These are phyloP conservation scores for Hymenochirus boettgeri DNA, from an alignment of 2,113 vertebrate genomes.

Conservation along the genomic window DNA sequence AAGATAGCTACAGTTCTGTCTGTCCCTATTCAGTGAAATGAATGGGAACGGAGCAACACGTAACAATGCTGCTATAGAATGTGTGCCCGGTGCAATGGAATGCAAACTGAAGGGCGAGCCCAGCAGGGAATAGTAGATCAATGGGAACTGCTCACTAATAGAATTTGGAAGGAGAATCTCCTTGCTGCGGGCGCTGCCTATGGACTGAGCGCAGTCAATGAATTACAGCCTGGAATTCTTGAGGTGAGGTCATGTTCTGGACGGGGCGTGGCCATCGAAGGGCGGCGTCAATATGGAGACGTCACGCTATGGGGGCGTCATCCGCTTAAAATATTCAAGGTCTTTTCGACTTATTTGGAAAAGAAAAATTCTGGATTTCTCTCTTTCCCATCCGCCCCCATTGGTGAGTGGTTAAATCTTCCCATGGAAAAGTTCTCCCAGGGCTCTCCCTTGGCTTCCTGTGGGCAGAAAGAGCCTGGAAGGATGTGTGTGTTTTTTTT, in stretches of 20 bases:
- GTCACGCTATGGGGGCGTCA: neutral
- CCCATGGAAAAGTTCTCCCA: slow-evolving; percentile 24
- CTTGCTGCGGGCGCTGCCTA: slow-evolving; percentile 1
- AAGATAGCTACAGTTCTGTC: too few species aligned
- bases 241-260: slow-evolving; percentile 28
- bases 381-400: slow-evolving; percentile 20
- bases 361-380: slow-evolving; percentile 36
- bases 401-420: slow-evolving; percentile 11
- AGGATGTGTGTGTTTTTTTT: too few species aligned
- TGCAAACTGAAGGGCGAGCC: too few species aligned
- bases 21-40: too few species aligned
- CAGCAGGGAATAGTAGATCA: neutral
- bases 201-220: slow-evolving; percentile 9
- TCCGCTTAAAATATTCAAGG: slow-evolving; percentile 8
- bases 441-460: slow-evolving; percentile 1
- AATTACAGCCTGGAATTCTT: slow-evolving; percentile 16
- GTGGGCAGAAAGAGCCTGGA: neutral
- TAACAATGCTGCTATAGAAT: neutral
- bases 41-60: neutral
- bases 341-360: slow-evolving; percentile 41
- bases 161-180: neutral
- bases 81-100: neutral
- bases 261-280: neutral
- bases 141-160: neutral
- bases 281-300: neutral